phyloP scores from a whole-genome alignment of 2,113 vertebrate species.

The Spizaetus ornatus region DNA sequence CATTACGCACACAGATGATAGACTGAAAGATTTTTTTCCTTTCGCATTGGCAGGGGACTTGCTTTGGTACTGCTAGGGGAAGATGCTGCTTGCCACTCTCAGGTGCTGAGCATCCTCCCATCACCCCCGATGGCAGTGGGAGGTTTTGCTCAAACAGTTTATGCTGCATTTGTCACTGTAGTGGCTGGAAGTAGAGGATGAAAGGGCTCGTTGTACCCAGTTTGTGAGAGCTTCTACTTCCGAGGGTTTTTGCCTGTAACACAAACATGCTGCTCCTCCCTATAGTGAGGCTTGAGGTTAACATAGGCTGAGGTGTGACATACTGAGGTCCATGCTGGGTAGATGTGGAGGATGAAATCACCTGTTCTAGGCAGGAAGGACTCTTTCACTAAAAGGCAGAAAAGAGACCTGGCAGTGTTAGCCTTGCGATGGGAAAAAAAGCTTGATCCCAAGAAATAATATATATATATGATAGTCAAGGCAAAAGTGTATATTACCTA shows the following conservation, averaged over 20 bases:
- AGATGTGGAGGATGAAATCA: neutral
- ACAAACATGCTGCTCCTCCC: neutral
- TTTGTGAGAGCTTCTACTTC: rapidly evolving
- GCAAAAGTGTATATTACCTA: neutral
- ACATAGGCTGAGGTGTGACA: neutral
- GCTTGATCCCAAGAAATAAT: neutral
- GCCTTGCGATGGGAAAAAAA: rapidly evolving
- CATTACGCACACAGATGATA: neutral
- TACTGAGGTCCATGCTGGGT: neutral
- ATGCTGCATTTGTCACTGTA: neutral
- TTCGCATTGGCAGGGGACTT: rapidly evolving
- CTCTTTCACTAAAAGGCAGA: neutral
- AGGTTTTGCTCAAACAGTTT: neutral
- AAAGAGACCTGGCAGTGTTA: neutral
- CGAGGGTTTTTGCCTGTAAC: neutral
- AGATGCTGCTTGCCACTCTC: neutral
- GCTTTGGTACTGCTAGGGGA: neutral
- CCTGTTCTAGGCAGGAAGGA: neutral
- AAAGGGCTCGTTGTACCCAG: neutral
- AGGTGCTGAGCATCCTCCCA: neutral
- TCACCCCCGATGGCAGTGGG: rapidly evolving
- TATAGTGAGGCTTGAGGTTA: neutral
- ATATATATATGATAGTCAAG: neutral
- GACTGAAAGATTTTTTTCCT: neutral
- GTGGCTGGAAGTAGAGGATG: neutral